Evolutionary conservation across 2,113 vertebrate species (phyloP), one percentile per base, ranked within the genome.

Genomic region (Apodemus sylvaticus): DNA sequence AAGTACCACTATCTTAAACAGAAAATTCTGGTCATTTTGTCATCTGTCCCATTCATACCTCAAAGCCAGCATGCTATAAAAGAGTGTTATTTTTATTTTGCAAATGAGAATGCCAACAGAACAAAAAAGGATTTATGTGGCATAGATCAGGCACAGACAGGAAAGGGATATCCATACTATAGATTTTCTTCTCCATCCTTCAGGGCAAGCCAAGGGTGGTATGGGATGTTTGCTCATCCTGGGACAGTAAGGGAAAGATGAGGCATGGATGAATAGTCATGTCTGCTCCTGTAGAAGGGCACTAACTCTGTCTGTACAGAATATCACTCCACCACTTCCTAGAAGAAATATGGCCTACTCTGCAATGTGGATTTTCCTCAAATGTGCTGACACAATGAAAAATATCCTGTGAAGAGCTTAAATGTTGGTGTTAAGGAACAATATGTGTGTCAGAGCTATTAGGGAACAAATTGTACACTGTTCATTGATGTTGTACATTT

Each of bases 321-420:
- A 17, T 17, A 58, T 58, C 58, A 58, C 17, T 58, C 19, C 58
- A 58, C 62, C 87, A n/a, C 85, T 48, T 16, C 55, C 60, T 79
- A 94, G 73, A 94, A 96, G 66, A 68, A 68, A 94, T 83, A 83
- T 11, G 68, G 36, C 74, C 34, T 93, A 94, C 87, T 64, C 53
- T 55, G n/a, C 78, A 74, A 82, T 90, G 64, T 96, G 58, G 31
- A 64, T 66, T 94, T 91, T 96, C 55, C 34, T 89, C 71, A 53
- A 60, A 73, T 94, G 82, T 95, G 94, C 60, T 92, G 86, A 91
- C 88, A 94, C 60, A 82, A 64, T 81, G 62, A 85, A 81, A 96
- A 96, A 94, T 95, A 77, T 55, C 39, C 53, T 14, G 12, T 4
- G 71, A 89, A 77, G 70, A 94, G 92, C 91, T 96, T 90, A 96